A percentile compares a stretch with the other conserved stretches of the same genome.
phyloP scores from a whole-genome alignment of 2,113 vertebrate species.

The Cyprinodon tularosa region DNA sequence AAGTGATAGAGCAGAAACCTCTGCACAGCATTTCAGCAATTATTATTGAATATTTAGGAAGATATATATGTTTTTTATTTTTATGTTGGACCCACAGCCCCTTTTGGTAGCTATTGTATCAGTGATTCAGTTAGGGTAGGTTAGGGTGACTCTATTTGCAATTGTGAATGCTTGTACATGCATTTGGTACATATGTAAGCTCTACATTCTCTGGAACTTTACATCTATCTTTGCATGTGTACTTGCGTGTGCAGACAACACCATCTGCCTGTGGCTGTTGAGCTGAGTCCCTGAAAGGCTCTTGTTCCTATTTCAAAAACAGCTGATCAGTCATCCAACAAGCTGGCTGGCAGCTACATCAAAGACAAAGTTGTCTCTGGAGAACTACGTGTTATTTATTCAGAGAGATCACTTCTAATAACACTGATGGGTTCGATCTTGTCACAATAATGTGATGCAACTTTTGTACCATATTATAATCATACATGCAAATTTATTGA shows the following conservation, averaged over 20 bases:
- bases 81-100: slow-evolving; percentile 40
- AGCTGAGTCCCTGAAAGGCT: slow-evolving; percentile 69
- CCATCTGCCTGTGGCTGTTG: slow-evolving; percentile 72
- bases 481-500: background rate
- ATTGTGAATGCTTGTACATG: slow-evolving; percentile 17
- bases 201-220: slow-evolving; percentile 42
- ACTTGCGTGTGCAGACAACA: slow-evolving; percentile 49
- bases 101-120: slow-evolving; percentile 44
- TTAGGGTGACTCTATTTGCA: slow-evolving; percentile 10
- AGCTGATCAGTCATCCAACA: slow-evolving; percentile 75
- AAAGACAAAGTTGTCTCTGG: slow-evolving; percentile 67
- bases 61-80: slow-evolving; percentile 33
- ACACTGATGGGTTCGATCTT: slow-evolving; percentile 33
- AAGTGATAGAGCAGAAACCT: slow-evolving; percentile 32
- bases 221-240: slow-evolving; percentile 9
- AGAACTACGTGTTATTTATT: slow-evolving; percentile 49
- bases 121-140: slow-evolving; percentile 17
- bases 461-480: background rate
- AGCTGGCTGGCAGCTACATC: slow-evolving; percentile 67
- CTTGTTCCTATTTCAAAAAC: slow-evolving; percentile 66
- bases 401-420: slow-evolving; percentile 45
- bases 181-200: slow-evolving; percentile 17
- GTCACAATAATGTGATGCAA: background rate
- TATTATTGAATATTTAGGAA: too few relatives aligned
- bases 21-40: background rate